A percentile compares a stretch with the other conserved stretches of the same genome.
phyloP scores from a whole-genome alignment of 2,888 invertebrate species.

The Caenorhabditis becei region DNA sequence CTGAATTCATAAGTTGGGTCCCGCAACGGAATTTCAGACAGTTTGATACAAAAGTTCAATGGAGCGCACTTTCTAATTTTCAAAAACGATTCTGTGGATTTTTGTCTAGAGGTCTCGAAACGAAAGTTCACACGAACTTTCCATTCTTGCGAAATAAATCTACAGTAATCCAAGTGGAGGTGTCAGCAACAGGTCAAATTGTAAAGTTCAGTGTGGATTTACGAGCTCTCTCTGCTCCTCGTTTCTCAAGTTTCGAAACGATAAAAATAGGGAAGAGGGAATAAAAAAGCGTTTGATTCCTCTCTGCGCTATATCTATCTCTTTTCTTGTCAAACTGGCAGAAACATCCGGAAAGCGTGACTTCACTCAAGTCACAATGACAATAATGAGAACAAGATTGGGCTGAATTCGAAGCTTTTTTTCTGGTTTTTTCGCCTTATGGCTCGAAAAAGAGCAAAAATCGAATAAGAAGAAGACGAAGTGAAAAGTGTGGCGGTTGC shows the following conservation, averaged over 20 bases:
- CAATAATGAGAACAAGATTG: slow-evolving; percentile 48
- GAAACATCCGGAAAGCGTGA: slow-evolving; percentile 37
- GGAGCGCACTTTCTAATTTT: no score
- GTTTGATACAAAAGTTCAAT: no score
- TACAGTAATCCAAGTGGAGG: no score
- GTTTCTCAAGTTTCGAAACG: slow-evolving; percentile 11
- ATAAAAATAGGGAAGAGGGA: slow-evolving; percentile 34
- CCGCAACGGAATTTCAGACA: no score
- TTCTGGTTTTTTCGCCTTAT: slow-evolving; percentile 9
- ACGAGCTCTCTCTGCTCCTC: slow-evolving; percentile 8
- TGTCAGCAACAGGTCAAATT: not conserved
- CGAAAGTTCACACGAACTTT: no score
- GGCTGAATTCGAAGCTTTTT: slow-evolving; percentile 1
- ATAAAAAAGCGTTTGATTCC: slow-evolving; percentile 11
- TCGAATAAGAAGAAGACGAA: slow-evolving; percentile 13
- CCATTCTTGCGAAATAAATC: no score
- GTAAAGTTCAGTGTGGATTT: slow-evolving; percentile 33
- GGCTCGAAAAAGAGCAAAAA: not conserved
- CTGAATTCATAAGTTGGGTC: no score
- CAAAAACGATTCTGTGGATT: no score
- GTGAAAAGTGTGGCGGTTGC: slow-evolving; percentile 4
- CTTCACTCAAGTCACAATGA: not conserved
- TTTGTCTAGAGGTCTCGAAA: no score
- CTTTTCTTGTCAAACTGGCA: not conserved
- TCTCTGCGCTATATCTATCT: slow-evolving; percentile 4